Evolutionary conservation across 2,888 invertebrate species (phyloP), one percentile per base, ranked within the genome.

Genomic region (Caenorhabditis wallacei): DNA sequence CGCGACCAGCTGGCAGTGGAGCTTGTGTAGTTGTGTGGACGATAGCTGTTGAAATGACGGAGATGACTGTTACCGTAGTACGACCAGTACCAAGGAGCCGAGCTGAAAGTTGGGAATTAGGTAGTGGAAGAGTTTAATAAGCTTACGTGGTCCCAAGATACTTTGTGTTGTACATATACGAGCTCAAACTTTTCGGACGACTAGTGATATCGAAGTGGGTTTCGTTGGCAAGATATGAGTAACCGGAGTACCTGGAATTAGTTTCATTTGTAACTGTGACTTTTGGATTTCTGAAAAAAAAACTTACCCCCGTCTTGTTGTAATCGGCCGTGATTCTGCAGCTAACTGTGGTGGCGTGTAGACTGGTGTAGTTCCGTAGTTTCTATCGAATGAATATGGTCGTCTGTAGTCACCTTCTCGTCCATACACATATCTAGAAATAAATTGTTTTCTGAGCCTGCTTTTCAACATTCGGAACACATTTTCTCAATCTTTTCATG

Each of bases 1-100:
- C 85, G 69, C 18, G 76, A 76, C 85, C 85, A 87, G 53, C 75
- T 78, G 66, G 87, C 85, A n/a, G 85, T 86, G 22, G 80, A 63
- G 56, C 82, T 79, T 30, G 85, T 85, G 68, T 85, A 87, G 69
- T 84, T 87, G 72, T 85, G 86, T 16, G 91, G 91, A 26, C 90
- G 87, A 80, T 91, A 91, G 74, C 87, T 87, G 89, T 91, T 91
- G 87, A 90, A 91, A 80, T 91, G 91, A 24, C 91, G 87, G 13
- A 89, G 87, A 18, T 78, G 72, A 48, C 83, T 80, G 72, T 87
- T 85, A n/a, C 88, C 89, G 57, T 86, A 84, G 71, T 86, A 84
- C 48, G 88, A 86, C 85, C 87, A 89, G 78, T 89, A 89, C 88
- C 88, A 90, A 0, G 90, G 90, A 22, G 88, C 85, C 22, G 85